Conservation (phyloP, 2,797 vertebrate species). For the Pipistrellus nathusii region DNA sequence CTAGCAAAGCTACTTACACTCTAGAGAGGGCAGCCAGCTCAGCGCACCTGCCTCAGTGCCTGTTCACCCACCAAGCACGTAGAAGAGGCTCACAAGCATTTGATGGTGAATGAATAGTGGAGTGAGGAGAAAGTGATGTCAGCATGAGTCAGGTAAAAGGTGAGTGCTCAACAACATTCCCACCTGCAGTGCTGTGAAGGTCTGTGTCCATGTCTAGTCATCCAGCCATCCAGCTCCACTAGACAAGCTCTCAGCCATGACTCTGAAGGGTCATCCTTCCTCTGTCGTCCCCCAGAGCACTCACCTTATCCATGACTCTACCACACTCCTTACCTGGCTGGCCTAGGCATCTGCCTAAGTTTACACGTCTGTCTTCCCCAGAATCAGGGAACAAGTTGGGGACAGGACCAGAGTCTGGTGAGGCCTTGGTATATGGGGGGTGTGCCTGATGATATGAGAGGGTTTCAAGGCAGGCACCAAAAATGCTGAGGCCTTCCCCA, state of each 20-base stretch:
- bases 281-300: not conserved
- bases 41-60: not conserved
- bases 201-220: not conserved
- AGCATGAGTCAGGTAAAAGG: fast-evolving
- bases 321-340: not conserved
- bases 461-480: not conserved
- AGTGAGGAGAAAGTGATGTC: not conserved
- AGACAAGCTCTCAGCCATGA: not conserved
- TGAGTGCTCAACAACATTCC: not conserved
- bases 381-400: not conserved
- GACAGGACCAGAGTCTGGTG: not conserved
- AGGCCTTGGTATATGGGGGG: fast-evolving
- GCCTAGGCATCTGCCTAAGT: no score
- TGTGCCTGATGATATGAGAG: not conserved
- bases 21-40: not conserved
- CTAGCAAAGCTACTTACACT: not conserved
- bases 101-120: not conserved
- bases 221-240: no score
- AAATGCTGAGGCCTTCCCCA: not conserved
- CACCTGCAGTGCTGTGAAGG: fast-evolving
- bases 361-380: not conserved
- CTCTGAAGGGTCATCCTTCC: not conserved
- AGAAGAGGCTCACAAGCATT: not conserved
- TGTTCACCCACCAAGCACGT: not conserved
- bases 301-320: not conserved